A percentile compares a stretch with the other conserved stretches of the same genome.
Conservation (phyloP, 2,797 vertebrate species). For the Tenualosa thibaudeaui region DNA sequence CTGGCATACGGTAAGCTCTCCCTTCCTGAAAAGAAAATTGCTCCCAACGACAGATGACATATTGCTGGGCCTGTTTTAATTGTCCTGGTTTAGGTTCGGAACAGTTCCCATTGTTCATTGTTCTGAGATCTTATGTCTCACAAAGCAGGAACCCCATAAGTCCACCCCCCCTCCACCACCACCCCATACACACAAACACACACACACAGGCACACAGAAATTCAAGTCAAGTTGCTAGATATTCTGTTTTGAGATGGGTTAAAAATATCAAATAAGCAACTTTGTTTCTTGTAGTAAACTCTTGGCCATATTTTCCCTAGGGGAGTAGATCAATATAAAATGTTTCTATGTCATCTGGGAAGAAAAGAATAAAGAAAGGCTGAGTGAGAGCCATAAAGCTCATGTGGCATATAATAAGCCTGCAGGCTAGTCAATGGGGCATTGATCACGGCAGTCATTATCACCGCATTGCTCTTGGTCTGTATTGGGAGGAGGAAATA, state of each 20-base stretch:
- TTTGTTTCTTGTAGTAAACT: background rate
- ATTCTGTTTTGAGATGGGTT: background rate
- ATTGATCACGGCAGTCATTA: conserved; percentile 43
- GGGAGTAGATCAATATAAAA: background rate
- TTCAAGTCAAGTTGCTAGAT: background rate
- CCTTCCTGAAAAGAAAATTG: conserved; percentile 1
- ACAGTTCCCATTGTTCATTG: conserved; percentile 12
- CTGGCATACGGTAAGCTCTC: background rate
- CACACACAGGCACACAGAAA: background rate
- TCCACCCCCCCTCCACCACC: background rate
- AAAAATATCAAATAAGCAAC: background rate
- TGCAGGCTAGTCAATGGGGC: conserved; percentile 25
- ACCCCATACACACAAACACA: too few species aligned
- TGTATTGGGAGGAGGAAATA: conserved; percentile 30
- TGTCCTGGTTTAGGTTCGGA: background rate
- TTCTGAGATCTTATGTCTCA: background rate
- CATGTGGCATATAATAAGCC: background rate
- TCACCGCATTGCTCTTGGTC: conserved; percentile 21
- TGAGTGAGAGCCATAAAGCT: background rate
- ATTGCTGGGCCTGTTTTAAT: background rate
- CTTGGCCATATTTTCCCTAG: background rate
- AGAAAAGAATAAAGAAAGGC: background rate
- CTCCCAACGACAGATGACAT: background rate
- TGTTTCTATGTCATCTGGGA: background rate
- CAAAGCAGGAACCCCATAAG: background rate